Conservation (phyloP, 2,797 vertebrate genomes). For the Naso thynnoides region DNA sequence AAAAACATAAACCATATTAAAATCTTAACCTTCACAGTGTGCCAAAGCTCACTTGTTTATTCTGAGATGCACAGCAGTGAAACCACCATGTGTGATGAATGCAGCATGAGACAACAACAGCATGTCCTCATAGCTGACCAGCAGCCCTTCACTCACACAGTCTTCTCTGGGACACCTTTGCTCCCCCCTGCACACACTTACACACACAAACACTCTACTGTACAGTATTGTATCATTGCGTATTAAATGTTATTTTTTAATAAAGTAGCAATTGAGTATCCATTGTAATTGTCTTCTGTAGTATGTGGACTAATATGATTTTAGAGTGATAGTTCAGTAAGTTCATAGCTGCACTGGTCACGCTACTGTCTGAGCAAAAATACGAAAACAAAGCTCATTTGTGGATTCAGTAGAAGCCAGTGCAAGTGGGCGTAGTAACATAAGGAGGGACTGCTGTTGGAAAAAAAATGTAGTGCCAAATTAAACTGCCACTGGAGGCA, state of each 20-base stretch:
- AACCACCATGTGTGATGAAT: conserved; percentile 55
- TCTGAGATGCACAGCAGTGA: conserved; percentile 12
- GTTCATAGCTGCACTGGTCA: too few relatives aligned
- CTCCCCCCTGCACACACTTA: conserved; percentile 20
- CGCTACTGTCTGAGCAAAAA: too few relatives aligned
- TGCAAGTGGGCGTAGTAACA: too few relatives aligned
- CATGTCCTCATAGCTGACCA: conserved; percentile 62
- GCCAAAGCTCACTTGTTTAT: conserved; percentile 22
- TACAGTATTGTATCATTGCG: conserved; percentile 75
- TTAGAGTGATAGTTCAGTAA: too few relatives aligned
- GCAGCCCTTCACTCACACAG: conserved; percentile 55
- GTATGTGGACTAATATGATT: too few relatives aligned
- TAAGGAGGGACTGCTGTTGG: too few relatives aligned
- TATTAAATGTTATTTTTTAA: conserved; percentile 84
- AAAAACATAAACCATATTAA: conserved; percentile 3
- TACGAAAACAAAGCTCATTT: too few relatives aligned
- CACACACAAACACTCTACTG: conserved; percentile 50
- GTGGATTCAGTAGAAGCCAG: too few relatives aligned
- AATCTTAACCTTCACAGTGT: conserved; percentile 9
- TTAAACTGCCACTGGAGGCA: too few relatives aligned
- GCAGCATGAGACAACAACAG: conserved; percentile 61
- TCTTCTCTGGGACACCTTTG: conserved; percentile 61
- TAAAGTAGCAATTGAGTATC: conserved; percentile 76
- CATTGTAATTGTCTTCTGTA: conserved; percentile 27
- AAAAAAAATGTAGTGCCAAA: too few relatives aligned